Conservation (phyloP, 37 sponge, comb jelly and placozoan genomes). For the Lycopodina hypogea region DNA sequence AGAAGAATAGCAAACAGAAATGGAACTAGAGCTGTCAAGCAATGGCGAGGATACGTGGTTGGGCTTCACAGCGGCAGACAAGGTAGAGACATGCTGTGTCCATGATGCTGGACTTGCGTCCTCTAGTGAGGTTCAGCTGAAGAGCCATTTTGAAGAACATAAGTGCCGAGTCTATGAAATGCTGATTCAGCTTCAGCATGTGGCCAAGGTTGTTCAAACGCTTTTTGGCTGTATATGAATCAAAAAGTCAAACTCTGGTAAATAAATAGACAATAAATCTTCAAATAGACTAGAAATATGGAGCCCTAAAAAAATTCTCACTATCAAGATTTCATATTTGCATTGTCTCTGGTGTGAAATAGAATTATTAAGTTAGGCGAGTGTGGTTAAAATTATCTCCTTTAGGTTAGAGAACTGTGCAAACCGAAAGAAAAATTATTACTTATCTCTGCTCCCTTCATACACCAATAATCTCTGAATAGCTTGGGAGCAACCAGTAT, state of each 20-base stretch:
- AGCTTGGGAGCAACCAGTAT: too few relatives aligned
- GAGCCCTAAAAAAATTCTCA: neutral
- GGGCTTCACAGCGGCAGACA: constrained; percentile 95
- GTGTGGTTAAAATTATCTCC: too few relatives aligned
- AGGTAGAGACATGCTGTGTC: constrained; percentile 98
- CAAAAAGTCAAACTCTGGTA: neutral
- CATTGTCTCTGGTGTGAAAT: too few relatives aligned
- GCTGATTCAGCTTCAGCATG: constrained; percentile 84
- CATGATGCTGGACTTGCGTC: constrained; percentile 74
- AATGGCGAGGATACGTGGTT: constrained; percentile 83
- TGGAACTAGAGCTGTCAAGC: too few relatives aligned
- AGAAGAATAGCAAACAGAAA: neutral
- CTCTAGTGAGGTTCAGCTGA: constrained; percentile 73
- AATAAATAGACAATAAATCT: neutral
- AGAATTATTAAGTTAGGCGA: too few relatives aligned
- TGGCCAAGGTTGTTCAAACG: constrained; percentile 75
- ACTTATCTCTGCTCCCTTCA: too few relatives aligned
- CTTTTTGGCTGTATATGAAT: constrained; percentile 63
- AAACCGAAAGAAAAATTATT: too few relatives aligned
- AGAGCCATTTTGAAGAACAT: constrained; percentile 98
- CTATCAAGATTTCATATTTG: too few relatives aligned
- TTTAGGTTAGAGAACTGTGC: too few relatives aligned
- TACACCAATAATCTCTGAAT: too few relatives aligned
- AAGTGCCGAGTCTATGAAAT: constrained; percentile 94
- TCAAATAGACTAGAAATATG: neutral